Percentiles rank a stretch among this genome's conserved stretches.
Evolutionary conservation across 2,113 vertebrate genomes (phyloP).

Genomic region (Channa argus): DNA sequence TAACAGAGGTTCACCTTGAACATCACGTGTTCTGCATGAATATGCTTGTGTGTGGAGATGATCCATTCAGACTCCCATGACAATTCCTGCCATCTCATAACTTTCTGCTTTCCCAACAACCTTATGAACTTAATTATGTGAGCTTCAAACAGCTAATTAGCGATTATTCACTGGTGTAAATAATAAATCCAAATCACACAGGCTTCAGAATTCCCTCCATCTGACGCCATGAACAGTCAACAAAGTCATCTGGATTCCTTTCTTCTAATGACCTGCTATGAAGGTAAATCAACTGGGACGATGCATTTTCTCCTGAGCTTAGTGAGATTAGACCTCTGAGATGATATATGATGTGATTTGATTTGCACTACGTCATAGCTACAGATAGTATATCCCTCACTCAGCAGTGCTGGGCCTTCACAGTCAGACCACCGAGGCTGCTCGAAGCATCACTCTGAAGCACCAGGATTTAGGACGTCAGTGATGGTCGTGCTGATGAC

Average conservation of each 20-base stretch:
- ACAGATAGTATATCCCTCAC: neutral
- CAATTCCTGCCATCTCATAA: no score
- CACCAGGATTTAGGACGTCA: neutral
- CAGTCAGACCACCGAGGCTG: conserved; percentile 18
- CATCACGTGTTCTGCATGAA: no score
- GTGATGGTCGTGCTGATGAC: no score
- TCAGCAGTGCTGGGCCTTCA: neutral
- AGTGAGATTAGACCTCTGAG: conserved; percentile 3
- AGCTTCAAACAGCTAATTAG: no score
- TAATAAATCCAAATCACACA: neutral
- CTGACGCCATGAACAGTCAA: neutral
- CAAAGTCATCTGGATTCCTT: conserved; percentile 13
- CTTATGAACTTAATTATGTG: neutral
- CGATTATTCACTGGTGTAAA: neutral
- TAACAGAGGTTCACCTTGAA: no score
- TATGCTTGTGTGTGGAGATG: neutral
- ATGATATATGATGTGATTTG: neutral
- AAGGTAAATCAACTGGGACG: conserved; percentile 1
- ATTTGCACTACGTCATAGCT: neutral
- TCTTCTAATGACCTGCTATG: neutral
- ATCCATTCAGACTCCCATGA: neutral
- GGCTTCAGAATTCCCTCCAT: neutral
- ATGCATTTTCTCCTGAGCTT: neutral
- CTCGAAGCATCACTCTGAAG: neutral
- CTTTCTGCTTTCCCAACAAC: no score